Base-by-base conservation (phyloP, 2,113 vertebrate genomes). In the Neotoma lepida region DNA sequence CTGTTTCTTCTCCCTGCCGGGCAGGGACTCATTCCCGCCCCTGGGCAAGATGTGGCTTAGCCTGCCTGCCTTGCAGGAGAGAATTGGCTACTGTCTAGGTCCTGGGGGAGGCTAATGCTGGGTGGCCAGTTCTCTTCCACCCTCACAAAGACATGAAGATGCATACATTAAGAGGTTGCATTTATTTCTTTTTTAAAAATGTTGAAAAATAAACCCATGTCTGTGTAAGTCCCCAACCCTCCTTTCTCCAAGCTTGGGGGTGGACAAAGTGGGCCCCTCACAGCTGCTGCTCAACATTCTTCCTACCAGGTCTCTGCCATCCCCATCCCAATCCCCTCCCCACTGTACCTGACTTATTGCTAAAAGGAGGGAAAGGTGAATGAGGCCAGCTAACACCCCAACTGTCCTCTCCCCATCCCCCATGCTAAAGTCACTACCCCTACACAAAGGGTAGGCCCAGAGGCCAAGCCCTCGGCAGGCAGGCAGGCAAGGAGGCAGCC, bases 201-300 rank as follows among this genome's bases (percentile, higher is more conserved):
- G 46, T 96, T 97, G 93, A 97, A 97, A 97, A 97, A 97, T 97
- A 97, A 97, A 97, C 95, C 97, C 95, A 92, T 22, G 97, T 97
- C 95, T 96, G 81, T 77, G 18, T 97, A 71, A 93, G 74, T 96
- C 80, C 88, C 95, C 87, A 56, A 33, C 49, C 82, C 93, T 78
- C 39, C 51, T 91, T 86, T 76, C 61, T 61, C 78, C 89, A 90
- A 73, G 91, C 76, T 71, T 56, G 20, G 89, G 41, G 13, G 80
- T 1, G 56, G 84, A 74, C 33, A 54, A 0, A 63, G 90, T 46
- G 78, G 76, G 91, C 49, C 61, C 87, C 73, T 78, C 51, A 30
- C 44, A 74, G 85, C 77, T 68, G 85, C 77, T 68, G 44, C 71
- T 56, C 1, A 5, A 81, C 64, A 33, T 39, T 58, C 81, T 46